Base-by-base conservation (phyloP, 2,797 vertebrate genomes). In the Oreonectes daqikongensis region DNA sequence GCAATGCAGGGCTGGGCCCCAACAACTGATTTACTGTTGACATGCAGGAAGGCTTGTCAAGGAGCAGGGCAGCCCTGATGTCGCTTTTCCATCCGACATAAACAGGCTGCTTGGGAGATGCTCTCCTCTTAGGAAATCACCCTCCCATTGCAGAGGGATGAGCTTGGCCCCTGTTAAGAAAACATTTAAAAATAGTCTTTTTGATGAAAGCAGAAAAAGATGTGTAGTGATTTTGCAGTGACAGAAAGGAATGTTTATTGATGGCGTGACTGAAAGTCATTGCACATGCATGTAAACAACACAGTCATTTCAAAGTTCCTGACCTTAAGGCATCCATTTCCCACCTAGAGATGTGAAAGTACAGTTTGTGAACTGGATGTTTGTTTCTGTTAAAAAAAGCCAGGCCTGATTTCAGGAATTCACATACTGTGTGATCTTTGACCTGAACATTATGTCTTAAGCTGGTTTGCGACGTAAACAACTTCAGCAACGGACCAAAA, bases 31-130 rank as follows among this genome's bases (percentile, higher is more conserved):
- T 86, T 76, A 60, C 48, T 71, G 77, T 52, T 60, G 77, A 81
- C 83, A 79, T 63, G 26, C 70, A 76, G 78, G 79, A 75, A 78
- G 64, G 42, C 52, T 64, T 77, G 72, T 72, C 60, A 64, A 63
- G 12, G 59, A 32, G 48, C 9, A 61, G 66, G 38, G 35, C 53
- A 76, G 59, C 18, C 64, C 64, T 44, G 35, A 24, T 72, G 66
- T 73, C 28, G 3, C 44, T 26, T 40, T 24, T 46, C 40, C 1
- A 4, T 32, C 30, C 18, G 8, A 57, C 64, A 69, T 44, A 32
- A 71, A 64, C 46, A 22, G 44, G 20, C 30, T 28, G 30, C 40
- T 65, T 38, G 38, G 60, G 30, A 78, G 60, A 65, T 44, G 46
- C 10, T 30, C 14, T 38, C 11, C 46, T 17, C 46, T 70, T 44